Base-by-base conservation (phyloP, 2,797 vertebrate genomes). In the Crenichthys baileyi region DNA sequence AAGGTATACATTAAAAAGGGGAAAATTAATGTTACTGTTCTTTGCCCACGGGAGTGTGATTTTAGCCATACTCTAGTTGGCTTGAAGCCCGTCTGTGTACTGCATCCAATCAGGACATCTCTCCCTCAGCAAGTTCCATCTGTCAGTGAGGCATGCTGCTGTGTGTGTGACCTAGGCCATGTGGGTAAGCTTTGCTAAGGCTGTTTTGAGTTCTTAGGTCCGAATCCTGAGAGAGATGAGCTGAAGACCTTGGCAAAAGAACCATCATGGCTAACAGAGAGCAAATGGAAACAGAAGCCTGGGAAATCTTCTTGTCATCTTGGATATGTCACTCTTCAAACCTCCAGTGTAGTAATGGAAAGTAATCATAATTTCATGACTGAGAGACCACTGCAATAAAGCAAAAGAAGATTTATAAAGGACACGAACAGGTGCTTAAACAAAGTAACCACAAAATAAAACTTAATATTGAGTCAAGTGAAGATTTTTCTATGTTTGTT, bases 101-200 rank as follows among this genome's bases (percentile, higher is more conserved):
- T 77, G 78, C 74, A 83, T 89, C 90, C 87, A 92, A 83, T 87
- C 83, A 89, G 81, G 80, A 80, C 82, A 85, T 84, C 78, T 81
- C 84, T 88, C 76, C 77, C 67, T 80, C 80, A 81, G 79, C 79
- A 73, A 85, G 82, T 87, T 89, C 93, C 94, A 93, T 94, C 93
- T 94, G 94, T 92, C 83, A 82, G 78, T 12, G 75, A 85, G 80
- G 81, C 86, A 53, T 77, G 79, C 85, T 79, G 84, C 90, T 87
- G 89, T 80, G 76, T 79, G 70, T 61, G 53, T 87, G 91, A 91
- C 93, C 89, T 79, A 70, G 74, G 72, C 85, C 81, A 76, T 84
- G 86, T 88, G 88, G 84, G 90, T 87, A 83, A 88, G 84, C 85
- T 89, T 88, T 87, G 78, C 82, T 84, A 79, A 87, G 84, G 82